phyloP scores from a whole-genome alignment of 2,797 vertebrate genomes.

The Leptatherina wallacei region DNA sequence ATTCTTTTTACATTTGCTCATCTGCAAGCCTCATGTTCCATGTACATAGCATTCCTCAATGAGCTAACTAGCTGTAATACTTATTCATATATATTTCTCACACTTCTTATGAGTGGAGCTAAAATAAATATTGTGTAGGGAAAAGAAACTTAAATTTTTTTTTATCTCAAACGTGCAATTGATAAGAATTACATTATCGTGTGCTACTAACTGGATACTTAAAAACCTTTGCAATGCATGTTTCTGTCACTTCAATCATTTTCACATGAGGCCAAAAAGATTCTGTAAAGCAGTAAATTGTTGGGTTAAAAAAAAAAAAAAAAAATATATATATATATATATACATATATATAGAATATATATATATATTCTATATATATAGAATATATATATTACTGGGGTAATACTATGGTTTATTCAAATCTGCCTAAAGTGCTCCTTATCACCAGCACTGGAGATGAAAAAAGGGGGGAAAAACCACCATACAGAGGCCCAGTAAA shows the following conservation, averaged over 20 bases:
- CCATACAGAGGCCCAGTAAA: not conserved
- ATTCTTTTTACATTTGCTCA: too few relatives aligned
- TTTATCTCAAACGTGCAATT: too few relatives aligned
- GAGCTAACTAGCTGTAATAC: constrained; percentile 6
- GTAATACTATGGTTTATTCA: too few relatives aligned
- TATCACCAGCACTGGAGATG: too few relatives aligned
- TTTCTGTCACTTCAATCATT: not conserved
- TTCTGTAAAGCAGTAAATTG: not conserved
- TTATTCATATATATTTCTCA: not conserved
- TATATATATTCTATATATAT: too few relatives aligned
- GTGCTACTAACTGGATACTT: not conserved
- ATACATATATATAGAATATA: too few relatives aligned
- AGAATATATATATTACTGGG: too few relatives aligned
- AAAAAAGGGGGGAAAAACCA: too few relatives aligned
- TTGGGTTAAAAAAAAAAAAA: too few relatives aligned
- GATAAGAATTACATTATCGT: too few relatives aligned
- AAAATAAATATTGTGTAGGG: not conserved
- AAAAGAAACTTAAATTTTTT: not conserved
- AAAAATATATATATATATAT: too few relatives aligned
- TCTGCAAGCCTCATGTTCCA: constrained; percentile 7
- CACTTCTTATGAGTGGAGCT: not conserved
- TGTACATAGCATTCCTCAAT: constrained; percentile 2
- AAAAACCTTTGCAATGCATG: not conserved
- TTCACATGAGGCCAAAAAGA: not conserved
- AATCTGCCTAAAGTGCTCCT: too few relatives aligned